These are phyloP conservation scores for Drymonia ruficornis DNA, from an alignment of 2,888 invertebrate species.

Conservation along the genomic window DNA sequence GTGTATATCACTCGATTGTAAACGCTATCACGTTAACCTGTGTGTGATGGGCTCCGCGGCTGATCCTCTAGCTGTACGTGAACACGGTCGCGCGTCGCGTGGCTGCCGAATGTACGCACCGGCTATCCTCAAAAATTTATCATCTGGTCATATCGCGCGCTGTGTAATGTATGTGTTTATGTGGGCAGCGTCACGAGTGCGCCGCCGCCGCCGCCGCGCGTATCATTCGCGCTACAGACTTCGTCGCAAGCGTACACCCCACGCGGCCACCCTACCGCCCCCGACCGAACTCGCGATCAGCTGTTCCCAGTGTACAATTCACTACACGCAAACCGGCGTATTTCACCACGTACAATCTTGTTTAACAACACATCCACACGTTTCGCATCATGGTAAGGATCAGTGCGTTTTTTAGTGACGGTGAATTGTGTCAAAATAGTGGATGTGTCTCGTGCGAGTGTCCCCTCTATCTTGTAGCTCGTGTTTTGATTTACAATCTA, in stretches of 20 bases:
- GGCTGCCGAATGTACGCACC: slow-evolving; percentile 64
- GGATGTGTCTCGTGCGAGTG: slow-evolving; percentile 54
- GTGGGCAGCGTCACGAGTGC: slow-evolving; percentile 73
- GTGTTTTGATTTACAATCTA: slow-evolving; percentile 29
- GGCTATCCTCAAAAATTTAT: slow-evolving; percentile 73
- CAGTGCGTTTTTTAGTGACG: slow-evolving; percentile 59
- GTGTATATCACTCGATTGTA: slow-evolving; percentile 56
- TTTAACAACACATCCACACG: slow-evolving; percentile 53
- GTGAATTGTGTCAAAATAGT: slow-evolving; percentile 61
- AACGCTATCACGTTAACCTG: slow-evolving; percentile 56
- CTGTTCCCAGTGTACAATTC: slow-evolving; percentile 59
- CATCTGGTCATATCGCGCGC: slow-evolving; percentile 61
- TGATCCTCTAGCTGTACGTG: slow-evolving; percentile 55
- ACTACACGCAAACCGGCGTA: slow-evolving; percentile 46
- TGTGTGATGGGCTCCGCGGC: slow-evolving; percentile 58
- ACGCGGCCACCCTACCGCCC: slow-evolving; percentile 53
- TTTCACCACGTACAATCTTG: slow-evolving; percentile 46
- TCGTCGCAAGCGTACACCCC: slow-evolving; percentile 65
- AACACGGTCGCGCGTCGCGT: slow-evolving; percentile 66
- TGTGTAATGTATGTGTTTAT: slow-evolving; percentile 63
- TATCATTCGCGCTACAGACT: slow-evolving; percentile 78
- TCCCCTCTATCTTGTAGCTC: slow-evolving; percentile 34
- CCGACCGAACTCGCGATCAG: slow-evolving; percentile 63
- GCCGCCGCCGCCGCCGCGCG: slow-evolving; percentile 69
- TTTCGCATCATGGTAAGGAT: slow-evolving; percentile 75